Evolutionary conservation across 2,888 invertebrate species (phyloP).

Genomic region (Eupithecia exiguata): DNA sequence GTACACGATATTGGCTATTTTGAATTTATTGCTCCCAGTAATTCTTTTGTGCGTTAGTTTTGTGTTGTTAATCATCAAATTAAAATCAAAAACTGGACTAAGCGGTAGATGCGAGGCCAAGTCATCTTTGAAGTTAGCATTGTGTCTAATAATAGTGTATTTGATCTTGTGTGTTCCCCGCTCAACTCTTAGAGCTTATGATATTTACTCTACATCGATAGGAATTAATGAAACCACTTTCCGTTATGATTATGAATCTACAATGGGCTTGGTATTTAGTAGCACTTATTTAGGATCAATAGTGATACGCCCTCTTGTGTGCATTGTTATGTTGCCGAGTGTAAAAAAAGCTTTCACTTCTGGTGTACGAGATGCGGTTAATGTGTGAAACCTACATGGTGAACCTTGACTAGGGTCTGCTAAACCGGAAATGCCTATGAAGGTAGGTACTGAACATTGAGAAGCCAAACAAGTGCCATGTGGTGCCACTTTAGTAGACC

Average conservation of each 20-base stretch:
- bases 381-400: conserved; percentile 41
- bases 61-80: conserved; percentile 62
- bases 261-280: conserved; percentile 61
- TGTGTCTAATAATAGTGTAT: conserved; percentile 68
- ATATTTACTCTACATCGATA: conserved; percentile 59
- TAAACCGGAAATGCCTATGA: conserved; percentile 3
- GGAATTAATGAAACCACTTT: conserved; percentile 53
- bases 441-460: background rate
- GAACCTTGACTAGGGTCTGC: conserved; percentile 2
- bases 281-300: conserved; percentile 61
- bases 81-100: conserved; percentile 59
- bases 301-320: conserved; percentile 53
- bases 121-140: conserved; percentile 68
- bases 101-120: conserved; percentile 58
- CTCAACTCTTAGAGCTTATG: conserved; percentile 62
- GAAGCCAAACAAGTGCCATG: background rate
- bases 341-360: conserved; percentile 62
- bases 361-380: conserved; percentile 52
- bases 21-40: conserved; percentile 71
- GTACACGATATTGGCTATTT: conserved; percentile 70
- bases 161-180: conserved; percentile 69
- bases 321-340: conserved; percentile 55
- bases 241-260: conserved; percentile 51
- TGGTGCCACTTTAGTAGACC: background rate
- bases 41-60: conserved; percentile 63